Percentiles rank a stretch among this genome's conserved stretches.
Conservation (phyloP, 2,113 vertebrate species). For the Catharus bicknelli region DNA sequence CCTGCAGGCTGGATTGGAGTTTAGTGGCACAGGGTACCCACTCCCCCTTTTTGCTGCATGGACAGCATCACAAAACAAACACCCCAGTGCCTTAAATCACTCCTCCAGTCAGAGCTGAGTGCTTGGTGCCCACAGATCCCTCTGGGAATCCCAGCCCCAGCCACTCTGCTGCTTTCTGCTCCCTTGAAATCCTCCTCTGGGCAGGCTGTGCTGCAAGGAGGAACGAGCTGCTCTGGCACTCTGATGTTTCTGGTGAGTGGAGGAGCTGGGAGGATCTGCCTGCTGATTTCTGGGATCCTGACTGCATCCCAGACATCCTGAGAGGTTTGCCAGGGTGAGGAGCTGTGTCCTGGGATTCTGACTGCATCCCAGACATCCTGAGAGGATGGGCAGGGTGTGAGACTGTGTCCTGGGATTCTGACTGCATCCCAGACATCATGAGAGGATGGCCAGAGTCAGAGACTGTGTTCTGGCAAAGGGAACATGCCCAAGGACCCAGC, state of each 20-base stretch:
- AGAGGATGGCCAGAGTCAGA: too few relatives aligned
- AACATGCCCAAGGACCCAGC: background rate
- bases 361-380: too few relatives aligned
- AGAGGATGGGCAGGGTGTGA: too few relatives aligned
- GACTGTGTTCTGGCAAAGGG: background rate
- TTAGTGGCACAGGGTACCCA: accelerated
- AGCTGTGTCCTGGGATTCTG: too few relatives aligned
- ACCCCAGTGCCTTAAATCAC: background rate
- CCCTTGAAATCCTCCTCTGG: background rate
- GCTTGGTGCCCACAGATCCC: background rate
- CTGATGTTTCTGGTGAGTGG: slow-evolving; percentile 7
- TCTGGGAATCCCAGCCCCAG: background rate
- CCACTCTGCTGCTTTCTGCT: background rate
- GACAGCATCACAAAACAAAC: background rate
- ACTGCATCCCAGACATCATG: too few relatives aligned
- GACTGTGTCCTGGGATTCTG: too few relatives aligned
- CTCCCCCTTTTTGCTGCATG: background rate
- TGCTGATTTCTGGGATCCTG: background rate
- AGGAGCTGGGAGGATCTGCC: background rate
- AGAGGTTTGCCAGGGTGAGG: background rate
- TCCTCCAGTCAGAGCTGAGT: background rate
- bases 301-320: background rate
- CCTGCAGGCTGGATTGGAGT: background rate
- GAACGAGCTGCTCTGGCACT: background rate
- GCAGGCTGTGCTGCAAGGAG: background rate